Evolutionary conservation across 2,113 vertebrate species (phyloP).

Genomic region (Phaethon lepturus): DNA sequence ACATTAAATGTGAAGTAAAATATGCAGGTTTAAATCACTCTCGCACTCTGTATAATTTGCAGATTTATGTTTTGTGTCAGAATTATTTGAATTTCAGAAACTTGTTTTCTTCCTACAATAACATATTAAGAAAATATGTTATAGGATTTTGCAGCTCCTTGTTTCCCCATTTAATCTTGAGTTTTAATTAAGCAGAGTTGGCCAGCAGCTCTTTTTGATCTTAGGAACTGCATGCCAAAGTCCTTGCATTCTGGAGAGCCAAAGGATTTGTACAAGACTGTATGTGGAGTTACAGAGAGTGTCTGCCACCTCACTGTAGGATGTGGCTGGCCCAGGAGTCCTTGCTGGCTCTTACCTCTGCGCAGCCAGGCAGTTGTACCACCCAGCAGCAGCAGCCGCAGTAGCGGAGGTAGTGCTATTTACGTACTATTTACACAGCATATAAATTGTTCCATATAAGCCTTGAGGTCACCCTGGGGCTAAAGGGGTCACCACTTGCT

Average conservation of each 20-base stretch:
- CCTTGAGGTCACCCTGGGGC: background rate
- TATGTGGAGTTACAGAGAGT: background rate
- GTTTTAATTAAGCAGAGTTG: background rate
- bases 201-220: background rate
- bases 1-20: background rate
- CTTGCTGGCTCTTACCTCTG: background rate
- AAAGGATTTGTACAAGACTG: fast-evolving
- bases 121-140: fast-evolving
- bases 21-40: background rate
- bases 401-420: background rate
- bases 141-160: background rate
- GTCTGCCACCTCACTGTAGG: background rate
- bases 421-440: too few relatives aligned
- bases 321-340: background rate
- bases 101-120: background rate
- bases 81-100: background rate
- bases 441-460: background rate
- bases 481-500: background rate
- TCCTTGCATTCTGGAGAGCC: background rate
- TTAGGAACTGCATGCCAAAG: background rate
- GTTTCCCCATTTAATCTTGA: background rate
- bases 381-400: background rate
- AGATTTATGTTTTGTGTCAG: background rate
- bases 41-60: fast-evolving
- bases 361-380: background rate